These are phyloP conservation scores for Steinernema feltiae DNA, from an alignment of 1,140 invertebrate species.

Conservation along the genomic window DNA sequence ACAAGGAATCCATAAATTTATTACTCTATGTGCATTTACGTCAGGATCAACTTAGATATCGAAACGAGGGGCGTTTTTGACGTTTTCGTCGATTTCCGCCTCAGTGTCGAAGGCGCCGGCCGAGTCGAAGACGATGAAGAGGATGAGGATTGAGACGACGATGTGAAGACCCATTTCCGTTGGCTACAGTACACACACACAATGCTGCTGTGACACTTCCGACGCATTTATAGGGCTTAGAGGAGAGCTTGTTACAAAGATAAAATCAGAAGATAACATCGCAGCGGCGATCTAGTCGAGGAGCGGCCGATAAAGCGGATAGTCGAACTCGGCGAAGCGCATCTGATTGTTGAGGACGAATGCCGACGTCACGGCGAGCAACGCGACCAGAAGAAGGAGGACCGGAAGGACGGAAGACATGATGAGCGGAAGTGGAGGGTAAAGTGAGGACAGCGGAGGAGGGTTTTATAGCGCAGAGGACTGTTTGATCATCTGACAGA, in stretches of 20 bases:
- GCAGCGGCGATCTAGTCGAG: neutral
- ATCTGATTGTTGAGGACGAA: neutral
- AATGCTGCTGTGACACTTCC: neutral
- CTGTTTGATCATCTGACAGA: neutral
- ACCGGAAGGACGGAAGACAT: neutral
- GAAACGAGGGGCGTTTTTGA: neutral
- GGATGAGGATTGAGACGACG: neutral
- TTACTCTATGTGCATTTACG: neutral
- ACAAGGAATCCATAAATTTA: too few relatives aligned
- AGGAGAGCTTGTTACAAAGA: neutral
- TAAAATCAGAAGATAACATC: neutral
- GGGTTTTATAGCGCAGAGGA: neutral
- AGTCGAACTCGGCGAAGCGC: neutral
- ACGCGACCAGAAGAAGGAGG: neutral
- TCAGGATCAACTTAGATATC: neutral
- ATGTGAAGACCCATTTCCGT: neutral
- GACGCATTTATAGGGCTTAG: neutral
- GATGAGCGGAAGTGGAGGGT: neutral
- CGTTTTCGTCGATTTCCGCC: neutral
- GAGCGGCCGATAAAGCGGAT: slow-evolving; percentile 6
- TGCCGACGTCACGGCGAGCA: neutral
- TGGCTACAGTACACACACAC: neutral
- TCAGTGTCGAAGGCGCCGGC: neutral
- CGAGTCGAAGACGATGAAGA: neutral
- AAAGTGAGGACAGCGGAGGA: neutral